A percentile compares a stretch with the other conserved stretches of the same genome.
These are phyloP conservation scores for Acanthurus tractus DNA, from an alignment of 2,797 vertebrate species.

Conservation along the genomic window DNA sequence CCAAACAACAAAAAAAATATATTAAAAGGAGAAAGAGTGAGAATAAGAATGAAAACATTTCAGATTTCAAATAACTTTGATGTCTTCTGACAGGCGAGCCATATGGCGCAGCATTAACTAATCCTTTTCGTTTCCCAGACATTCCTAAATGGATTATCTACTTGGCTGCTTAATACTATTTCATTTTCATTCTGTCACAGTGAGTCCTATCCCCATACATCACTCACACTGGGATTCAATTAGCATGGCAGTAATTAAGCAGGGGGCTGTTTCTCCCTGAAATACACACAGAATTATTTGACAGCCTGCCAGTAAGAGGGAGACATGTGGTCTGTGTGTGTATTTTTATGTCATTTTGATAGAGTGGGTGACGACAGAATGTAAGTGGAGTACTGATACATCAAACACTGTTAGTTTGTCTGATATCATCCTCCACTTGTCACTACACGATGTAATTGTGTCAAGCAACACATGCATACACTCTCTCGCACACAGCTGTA, in stretches of 20 bases:
- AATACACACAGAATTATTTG: conserved; percentile 55
- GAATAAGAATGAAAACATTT: conserved; percentile 43
- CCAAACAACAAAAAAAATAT: not conserved
- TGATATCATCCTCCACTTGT: conserved; percentile 24
- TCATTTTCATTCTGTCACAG: conserved; percentile 72
- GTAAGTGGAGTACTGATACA: not conserved
- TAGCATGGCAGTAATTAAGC: conserved; percentile 74
- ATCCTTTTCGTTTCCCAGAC: conserved; percentile 68
- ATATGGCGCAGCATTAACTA: conserved; percentile 58
- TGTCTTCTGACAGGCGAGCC: conserved; percentile 51
- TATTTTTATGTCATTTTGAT: conserved; percentile 13
- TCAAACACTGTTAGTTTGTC: conserved; percentile 27
- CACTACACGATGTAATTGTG: conserved; percentile 5
- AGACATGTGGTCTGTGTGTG: not conserved
- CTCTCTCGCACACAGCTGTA: not conserved
- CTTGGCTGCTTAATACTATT: conserved; percentile 74
- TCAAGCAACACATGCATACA: not conserved
- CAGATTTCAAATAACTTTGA: conserved; percentile 56
- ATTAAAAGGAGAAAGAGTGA: not conserved
- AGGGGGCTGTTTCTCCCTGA: conserved; percentile 57
- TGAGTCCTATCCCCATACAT: conserved; percentile 66
- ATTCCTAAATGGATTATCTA: conserved; percentile 80
- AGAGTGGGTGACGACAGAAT: conserved; percentile 6
- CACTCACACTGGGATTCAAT: conserved; percentile 78
- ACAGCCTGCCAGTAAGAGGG: conserved; percentile 28